These are phyloP conservation scores for Cyphomyrus plagiostoma DNA, from an alignment of 2,113 vertebrate species.

Conservation along the genomic window DNA sequence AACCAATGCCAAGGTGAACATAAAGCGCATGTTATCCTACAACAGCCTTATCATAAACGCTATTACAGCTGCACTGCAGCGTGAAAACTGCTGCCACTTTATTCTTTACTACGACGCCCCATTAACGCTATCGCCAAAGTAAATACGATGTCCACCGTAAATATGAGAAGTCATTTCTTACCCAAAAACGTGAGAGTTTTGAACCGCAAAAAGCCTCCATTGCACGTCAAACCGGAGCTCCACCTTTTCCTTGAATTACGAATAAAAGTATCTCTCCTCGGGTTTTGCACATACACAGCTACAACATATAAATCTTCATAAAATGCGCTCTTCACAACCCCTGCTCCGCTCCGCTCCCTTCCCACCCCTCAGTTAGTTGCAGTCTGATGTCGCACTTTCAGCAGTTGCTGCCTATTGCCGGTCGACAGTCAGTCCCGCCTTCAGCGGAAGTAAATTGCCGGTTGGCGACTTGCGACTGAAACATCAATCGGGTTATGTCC, in stretches of 20 bases:
- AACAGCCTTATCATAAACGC: not conserved
- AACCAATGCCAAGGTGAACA: not conserved
- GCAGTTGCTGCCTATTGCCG: constrained; percentile 27
- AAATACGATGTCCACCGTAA: not conserved
- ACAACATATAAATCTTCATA: not conserved
- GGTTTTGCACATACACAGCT: constrained; percentile 10
- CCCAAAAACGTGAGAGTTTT: constrained; percentile 57
- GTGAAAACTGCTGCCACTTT: not conserved
- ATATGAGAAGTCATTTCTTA: constrained; percentile 36
- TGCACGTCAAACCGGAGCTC: constrained; percentile 30
- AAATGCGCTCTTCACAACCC: constrained; percentile 1
- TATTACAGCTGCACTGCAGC: not conserved
- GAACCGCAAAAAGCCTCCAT: constrained; percentile 63
- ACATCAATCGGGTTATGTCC: not conserved
- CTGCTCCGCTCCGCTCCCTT: constrained; percentile 10
- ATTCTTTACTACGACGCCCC: not conserved
- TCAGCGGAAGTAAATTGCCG: not conserved
- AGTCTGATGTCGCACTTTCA: constrained; percentile 14
- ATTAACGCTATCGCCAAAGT: not conserved
- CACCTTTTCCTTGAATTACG: constrained; percentile 27
- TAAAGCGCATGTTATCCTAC: not conserved
- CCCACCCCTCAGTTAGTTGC: constrained; percentile 7
- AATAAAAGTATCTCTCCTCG: constrained; percentile 31
- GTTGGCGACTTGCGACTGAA: not conserved
- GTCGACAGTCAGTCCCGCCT: constrained; percentile 27